Base-by-base conservation (phyloP, 2,113 vertebrate genomes). In the Perca flavescens region DNA sequence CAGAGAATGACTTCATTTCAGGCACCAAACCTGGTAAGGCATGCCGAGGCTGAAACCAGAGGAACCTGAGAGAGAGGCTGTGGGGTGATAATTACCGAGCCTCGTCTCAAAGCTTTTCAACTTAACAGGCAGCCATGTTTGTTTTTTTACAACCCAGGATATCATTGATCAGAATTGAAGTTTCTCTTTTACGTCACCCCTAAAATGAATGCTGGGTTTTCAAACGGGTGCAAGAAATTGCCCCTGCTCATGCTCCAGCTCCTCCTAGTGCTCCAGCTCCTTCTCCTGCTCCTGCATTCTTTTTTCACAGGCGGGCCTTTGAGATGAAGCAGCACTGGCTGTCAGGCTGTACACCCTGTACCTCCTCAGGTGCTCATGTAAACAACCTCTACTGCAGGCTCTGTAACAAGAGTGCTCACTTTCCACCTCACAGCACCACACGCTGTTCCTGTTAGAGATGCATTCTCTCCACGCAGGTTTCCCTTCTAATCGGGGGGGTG, bases 381-480 rank as follows among this genome's bases (percentile, higher is more conserved):
- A 91, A 91, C 90, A 91, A 70, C 64, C 85, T 84, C 71, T 10
- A 19, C 87, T 80, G 79, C 83, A 53, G 79, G 74, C 63, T 50
- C 87, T 6, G 74, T 80, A 93, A 93, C 91, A 93, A 90, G 85
- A 88, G 86, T 84, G 88, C 84, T 93, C 84, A 88, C 88, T 90
- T 89, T 91, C 90, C 88, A 90, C 52, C 88, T 91, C 85, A 83
- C 81, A 85, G 91, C 88, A 74, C 85, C 83, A 50, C 81, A 80
- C 57, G 36, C 21, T 79, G 76, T 14, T 83, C 77, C 87, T 80
- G 88, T 93, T 90, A 86, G 88, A 88, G 87, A 82, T 74, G 86
- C 85, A 83, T 82, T 89, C 88, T 82, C 85, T 65, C 61, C 86
- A 77, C 83, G 52, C 88, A 87, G 82, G 79, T 79, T 79, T 90